Conservation (phyloP, 2,797 vertebrate species). For the Anisognathus igniventris region DNA sequence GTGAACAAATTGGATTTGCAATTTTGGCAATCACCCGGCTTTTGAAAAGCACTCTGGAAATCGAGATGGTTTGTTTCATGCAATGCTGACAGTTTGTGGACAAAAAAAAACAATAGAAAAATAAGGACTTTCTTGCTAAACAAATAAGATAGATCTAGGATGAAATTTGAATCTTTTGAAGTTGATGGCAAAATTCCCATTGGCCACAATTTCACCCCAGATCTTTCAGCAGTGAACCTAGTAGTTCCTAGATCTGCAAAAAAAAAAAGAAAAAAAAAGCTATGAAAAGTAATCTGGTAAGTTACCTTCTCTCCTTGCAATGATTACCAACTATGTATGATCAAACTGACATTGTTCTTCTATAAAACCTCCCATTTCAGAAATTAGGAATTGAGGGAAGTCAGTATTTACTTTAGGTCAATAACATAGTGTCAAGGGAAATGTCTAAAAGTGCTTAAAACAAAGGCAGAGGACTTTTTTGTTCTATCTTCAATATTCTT, state of each 20-base stretch:
- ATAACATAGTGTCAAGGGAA: not conserved
- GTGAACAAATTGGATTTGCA: constrained; percentile 53
- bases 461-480: not conserved
- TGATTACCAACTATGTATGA: not conserved
- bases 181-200: constrained; percentile 31
- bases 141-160: constrained; percentile 26
- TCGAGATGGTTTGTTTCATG: constrained; percentile 40
- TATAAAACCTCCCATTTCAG: not conserved
- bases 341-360: not conserved
- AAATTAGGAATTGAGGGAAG: not conserved
- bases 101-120: constrained; percentile 11
- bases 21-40: constrained; percentile 15
- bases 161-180: constrained; percentile 31
- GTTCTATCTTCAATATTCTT: not conserved
- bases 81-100: not conserved
- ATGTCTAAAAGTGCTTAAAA: not conserved
- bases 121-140: constrained; percentile 27
- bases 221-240: not conserved
- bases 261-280: not conserved
- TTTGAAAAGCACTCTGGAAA: constrained; percentile 51
- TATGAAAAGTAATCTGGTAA: not conserved
- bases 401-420: not conserved
- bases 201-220: constrained; percentile 4
- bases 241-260: not conserved
- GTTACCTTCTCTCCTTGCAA: not conserved